Base-by-base conservation (phyloP, 1,140 invertebrate species). In the Contarinia nasturtii region DNA sequence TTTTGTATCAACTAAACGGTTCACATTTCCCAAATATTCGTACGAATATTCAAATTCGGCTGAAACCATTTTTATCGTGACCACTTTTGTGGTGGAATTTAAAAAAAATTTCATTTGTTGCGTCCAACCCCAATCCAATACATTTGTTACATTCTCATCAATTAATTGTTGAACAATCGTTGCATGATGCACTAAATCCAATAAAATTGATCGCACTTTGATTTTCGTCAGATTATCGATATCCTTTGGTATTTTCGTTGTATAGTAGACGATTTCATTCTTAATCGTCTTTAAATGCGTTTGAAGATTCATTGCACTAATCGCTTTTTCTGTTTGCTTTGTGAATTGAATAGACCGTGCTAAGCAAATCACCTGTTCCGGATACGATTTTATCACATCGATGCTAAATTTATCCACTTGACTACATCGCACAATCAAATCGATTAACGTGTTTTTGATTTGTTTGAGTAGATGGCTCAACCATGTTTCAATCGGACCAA, bases 41-140 rank as follows among this genome's bases (percentile, higher is more conserved):
- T 91, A 98, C 7, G 90, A 86, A 61, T 99, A 98, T 33, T 82
- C 71, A 69, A 98, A 93, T 67, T 90, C 76, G 2, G 92, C 86
- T 61, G 90, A 82, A 2, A 86, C 93, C 79, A 79, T 85, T 62
- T 72, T 74, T 14, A 82, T 67, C 14, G 73, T 61, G 2, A 81
- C 68, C 49, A 71, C 69, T 27, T 27, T 27, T 51, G 71, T 68
- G n/a, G 58, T 62, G n/a, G 70, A 33, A 10, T 51, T 54, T 43
- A 61, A 46, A 52, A 62, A 64, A 52, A 62, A 92, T 77, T 91
- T 76, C n/a, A 98, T 67, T 66, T 97, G 92, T 63, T 89, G 88
- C 59, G 87, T 83, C 95, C 95, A 98, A 36, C 73, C 65, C 95
- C 95, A 98, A 52, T 91, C 82, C 19, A 59, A 66, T 14, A 71